These are phyloP conservation scores for Muscicapa striata DNA, from an alignment of 2,797 vertebrate genomes.

Conservation along the genomic window DNA sequence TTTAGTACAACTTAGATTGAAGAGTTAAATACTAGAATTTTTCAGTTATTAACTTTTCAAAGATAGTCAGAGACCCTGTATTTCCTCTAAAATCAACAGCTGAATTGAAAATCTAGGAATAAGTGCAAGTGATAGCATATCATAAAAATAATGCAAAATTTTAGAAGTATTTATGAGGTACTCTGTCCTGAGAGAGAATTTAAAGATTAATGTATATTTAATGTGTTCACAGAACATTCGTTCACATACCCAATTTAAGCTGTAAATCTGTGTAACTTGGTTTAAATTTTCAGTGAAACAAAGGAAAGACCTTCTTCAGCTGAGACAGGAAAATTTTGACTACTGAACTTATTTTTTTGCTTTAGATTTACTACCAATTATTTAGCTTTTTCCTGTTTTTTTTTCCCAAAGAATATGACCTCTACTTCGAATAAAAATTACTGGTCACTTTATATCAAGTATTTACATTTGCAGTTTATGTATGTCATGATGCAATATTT, in stretches of 20 bases:
- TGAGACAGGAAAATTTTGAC: neutral
- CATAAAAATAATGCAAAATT: neutral
- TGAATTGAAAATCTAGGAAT: neutral
- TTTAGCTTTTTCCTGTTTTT: neutral
- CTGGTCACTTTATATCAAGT: neutral
- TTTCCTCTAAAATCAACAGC: neutral
- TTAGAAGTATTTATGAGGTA: neutral
- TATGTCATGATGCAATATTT: neutral
- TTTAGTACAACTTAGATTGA: neutral
- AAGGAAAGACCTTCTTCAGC: neutral
- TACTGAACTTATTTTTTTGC: neutral
- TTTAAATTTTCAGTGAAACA: neutral
- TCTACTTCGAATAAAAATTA: neutral
- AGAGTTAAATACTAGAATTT: constrained; percentile 4
- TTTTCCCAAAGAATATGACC: neutral
- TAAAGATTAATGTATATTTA: neutral
- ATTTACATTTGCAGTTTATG: neutral
- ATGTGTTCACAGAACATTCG: neutral
- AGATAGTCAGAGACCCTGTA: neutral
- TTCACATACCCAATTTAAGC: neutral
- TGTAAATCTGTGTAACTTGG: neutral
- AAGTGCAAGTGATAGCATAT: neutral
- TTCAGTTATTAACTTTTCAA: constrained; percentile 34
- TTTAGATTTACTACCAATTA: neutral
- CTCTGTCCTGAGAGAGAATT: neutral